Evolutionary conservation across 2,113 vertebrate genomes (phyloP).

Genomic region (Ondatra zibethicus): DNA sequence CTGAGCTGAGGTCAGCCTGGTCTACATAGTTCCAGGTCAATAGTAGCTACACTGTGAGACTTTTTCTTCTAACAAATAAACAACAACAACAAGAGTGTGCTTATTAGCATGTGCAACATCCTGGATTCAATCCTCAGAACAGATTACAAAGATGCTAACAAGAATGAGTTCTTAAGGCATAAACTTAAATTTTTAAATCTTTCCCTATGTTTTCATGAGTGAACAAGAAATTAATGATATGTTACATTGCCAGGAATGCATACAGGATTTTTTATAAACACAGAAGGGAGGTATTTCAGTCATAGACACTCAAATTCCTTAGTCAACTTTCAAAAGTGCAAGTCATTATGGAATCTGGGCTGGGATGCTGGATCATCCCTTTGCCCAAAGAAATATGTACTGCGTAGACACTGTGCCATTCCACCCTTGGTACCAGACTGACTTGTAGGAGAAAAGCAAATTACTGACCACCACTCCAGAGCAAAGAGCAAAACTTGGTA

Average conservation of each 20-base stretch:
- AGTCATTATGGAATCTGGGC: constrained; percentile 69
- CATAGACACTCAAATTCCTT: constrained; percentile 36
- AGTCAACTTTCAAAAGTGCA: constrained; percentile 72
- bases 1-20: neutral
- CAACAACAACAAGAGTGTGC: neutral
- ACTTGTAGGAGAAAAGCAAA: neutral
- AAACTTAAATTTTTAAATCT: neutral
- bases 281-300: constrained; percentile 55
- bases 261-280: neutral
- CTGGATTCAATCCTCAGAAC: neutral
- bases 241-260: neutral
- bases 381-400: neutral
- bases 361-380: neutral
- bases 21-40: neutral
- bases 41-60: neutral
- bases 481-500: neutral
- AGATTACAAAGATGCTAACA: neutral
- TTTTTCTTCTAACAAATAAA: neutral
- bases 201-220: neutral
- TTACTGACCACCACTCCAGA: neutral
- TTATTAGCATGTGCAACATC: neutral
- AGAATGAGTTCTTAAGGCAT: neutral
- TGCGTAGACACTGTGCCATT: neutral
- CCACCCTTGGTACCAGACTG: neutral
- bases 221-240: constrained; percentile 11